These are phyloP conservation scores for Hycleus cichorii DNA, from an alignment of 1,140 invertebrate species.

Conservation along the genomic window DNA sequence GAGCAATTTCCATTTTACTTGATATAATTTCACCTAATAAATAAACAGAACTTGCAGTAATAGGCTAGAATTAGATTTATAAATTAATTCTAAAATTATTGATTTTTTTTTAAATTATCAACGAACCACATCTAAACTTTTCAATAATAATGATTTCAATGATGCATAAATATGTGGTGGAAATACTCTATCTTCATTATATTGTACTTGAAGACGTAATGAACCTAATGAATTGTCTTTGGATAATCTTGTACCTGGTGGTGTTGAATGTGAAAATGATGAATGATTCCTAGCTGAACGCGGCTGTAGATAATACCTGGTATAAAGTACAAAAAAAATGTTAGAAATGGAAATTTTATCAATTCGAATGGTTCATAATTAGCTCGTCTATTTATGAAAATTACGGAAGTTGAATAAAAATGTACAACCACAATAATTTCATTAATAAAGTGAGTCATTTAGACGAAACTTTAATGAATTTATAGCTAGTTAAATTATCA, in stretches of 20 bases:
- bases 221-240: slow-evolving; percentile 64
- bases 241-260: slow-evolving; percentile 58
- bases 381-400: too few relatives aligned
- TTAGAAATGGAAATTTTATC: too few relatives aligned
- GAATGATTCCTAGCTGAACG: slow-evolving; percentile 54
- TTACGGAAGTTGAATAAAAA: too few relatives aligned
- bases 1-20: slow-evolving; percentile 78
- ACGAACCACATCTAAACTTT: slow-evolving; percentile 57
- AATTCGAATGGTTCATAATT: too few relatives aligned
- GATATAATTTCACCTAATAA: slow-evolving; percentile 80
- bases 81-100: too few relatives aligned
- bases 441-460: too few relatives aligned
- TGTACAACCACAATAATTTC: too few relatives aligned
- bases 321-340: too few relatives aligned
- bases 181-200: slow-evolving; percentile 84
- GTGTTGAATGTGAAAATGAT: slow-evolving; percentile 55
- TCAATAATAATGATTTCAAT: slow-evolving; percentile 65
- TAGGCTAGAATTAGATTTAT: slow-evolving; percentile 53
- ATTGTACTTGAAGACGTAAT: slow-evolving; percentile 75
- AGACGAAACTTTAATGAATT: too few relatives aligned
- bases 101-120: too few relatives aligned
- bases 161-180: slow-evolving; percentile 69
- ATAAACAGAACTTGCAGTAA: slow-evolving; percentile 77
- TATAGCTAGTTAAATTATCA: too few relatives aligned
- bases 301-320: slow-evolving; percentile 79